Base-by-base conservation (phyloP, 2,113 vertebrate species). In the Campylomormyrus tamandua region DNA sequence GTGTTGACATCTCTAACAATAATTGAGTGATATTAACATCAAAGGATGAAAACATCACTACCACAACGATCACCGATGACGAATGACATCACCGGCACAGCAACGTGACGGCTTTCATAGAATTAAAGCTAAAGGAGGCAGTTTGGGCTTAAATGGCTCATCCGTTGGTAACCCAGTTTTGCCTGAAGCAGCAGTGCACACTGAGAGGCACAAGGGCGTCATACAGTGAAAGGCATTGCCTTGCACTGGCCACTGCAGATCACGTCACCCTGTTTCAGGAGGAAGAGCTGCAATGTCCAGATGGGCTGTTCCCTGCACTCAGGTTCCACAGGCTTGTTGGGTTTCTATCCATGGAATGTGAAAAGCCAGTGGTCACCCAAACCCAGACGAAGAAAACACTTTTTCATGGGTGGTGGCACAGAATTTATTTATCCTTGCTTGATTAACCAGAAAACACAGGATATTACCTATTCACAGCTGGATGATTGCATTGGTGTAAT, bases 301-400 rank as follows among this genome's bases (percentile, higher is more conserved):
- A 66, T 27, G n/a, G 62, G 62, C 62, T 62, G 58, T 66, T 66
- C 62, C 27, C 62, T 89, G 58, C 77, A 24, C 83, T 87, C 8
- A 90, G 88, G 87, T 85, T 21, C 52, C 48, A 88, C 90, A 87
- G 91, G 90, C 89, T 4, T 53, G 80, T 39, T 87, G 89, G 83
- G 46, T 11, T 83, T 83, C 90, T 91, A 83, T n/a, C 45, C 80
- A 77, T 88, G 62, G 56, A 90, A 80, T 66, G 66, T 39, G 45
- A 21, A 70, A 45, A 31, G 90, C 86, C 89, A 62, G 77, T 91
- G 53, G 77, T 90, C 53, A 53, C 74, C 13, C 5, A 83, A 5
- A 89, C 87, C 90, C 84, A 88, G 90, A 87, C 88, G 83, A 77
- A 89, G n/a, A 62, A 35, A 19, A 49, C 24, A 46, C 21, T 42